These are phyloP conservation scores for Paelopatides confundens DNA, from an alignment of 53 echinoderm and acorn worm species.

Conservation along the genomic window DNA sequence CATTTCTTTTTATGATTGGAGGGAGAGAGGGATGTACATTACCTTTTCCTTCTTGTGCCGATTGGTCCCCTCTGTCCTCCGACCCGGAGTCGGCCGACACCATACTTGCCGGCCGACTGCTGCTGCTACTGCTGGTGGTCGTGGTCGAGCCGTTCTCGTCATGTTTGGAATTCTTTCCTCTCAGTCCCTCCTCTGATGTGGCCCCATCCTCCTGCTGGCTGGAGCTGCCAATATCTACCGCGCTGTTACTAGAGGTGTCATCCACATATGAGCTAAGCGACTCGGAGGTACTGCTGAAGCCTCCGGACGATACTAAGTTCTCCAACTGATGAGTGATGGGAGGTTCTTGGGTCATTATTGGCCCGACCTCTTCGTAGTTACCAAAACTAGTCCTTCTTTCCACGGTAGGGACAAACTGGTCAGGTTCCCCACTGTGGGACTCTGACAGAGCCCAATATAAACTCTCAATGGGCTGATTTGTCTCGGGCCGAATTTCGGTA, in stretches of 20 bases:
- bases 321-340: neutral
- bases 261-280: constrained; percentile 5
- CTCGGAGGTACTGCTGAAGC: constrained; percentile 6
- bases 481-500: neutral
- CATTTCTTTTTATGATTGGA: no score
- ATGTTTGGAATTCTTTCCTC: neutral
- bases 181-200: neutral
- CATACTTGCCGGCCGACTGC: constrained; percentile 36
- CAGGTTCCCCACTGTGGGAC: neutral
- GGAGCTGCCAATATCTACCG: neutral
- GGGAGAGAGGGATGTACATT: neutral
- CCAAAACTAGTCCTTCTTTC: constrained; percentile 23
- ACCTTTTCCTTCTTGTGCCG: constrained; percentile 32
- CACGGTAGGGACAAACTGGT: neutral
- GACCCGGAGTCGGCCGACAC: constrained; percentile 35
- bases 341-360: neutral
- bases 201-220: constrained; percentile 32
- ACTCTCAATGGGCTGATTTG: neutral
- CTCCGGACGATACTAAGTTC: neutral
- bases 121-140: constrained; percentile 10
- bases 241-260: neutral
- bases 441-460: constrained; percentile 16
- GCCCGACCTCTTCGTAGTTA: neutral
- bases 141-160: neutral
- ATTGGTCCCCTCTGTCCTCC: constrained; percentile 9